Percentiles rank a stretch among this genome's conserved stretches.
Conservation (phyloP, 2,797 vertebrate species). For the Cryptoblepharus egeriae region DNA sequence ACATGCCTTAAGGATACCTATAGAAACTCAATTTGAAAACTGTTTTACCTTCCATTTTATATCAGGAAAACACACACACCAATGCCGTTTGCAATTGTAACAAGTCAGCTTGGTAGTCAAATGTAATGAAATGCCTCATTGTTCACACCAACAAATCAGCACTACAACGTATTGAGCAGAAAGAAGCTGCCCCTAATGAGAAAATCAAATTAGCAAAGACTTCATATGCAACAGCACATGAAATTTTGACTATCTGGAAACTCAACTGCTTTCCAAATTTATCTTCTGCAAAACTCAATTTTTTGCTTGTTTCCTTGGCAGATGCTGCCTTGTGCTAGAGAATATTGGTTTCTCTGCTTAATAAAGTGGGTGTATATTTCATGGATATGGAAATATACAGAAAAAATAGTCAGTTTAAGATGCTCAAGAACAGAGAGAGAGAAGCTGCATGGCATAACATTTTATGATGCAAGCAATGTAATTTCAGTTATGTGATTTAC, state of each 20-base stretch:
- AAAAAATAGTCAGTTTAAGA: conserved; percentile 56
- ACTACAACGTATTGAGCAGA: conserved; percentile 52
- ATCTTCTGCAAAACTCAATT: conserved; percentile 22
- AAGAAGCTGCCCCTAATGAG: conserved; percentile 53
- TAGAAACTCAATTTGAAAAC: conserved; percentile 63
- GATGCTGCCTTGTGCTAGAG: conserved; percentile 18
- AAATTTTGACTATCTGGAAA: conserved; percentile 61
- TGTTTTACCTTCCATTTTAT: conserved; percentile 50
- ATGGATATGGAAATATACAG: conserved; percentile 43
- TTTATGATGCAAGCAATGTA: conserved; percentile 67
- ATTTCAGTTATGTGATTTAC: conserved; percentile 73
- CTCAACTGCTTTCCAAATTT: conserved; percentile 46
- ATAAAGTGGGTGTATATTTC: conserved; percentile 47
- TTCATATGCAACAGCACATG: conserved; percentile 47
- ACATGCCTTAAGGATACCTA: conserved; percentile 60
- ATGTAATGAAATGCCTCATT: conserved; percentile 51
- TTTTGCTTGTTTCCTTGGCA: conserved; percentile 35
- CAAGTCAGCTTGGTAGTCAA: conserved; percentile 64
- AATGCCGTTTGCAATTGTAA: conserved; percentile 47
- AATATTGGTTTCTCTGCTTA: conserved; percentile 49
- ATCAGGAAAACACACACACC: conserved; percentile 44
- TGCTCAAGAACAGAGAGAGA: conserved; percentile 54
- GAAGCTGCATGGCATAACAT: conserved; percentile 66
- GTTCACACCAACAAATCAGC: conserved; percentile 24
- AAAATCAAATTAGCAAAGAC: conserved; percentile 66